Evolutionary conservation across 2,797 vertebrate genomes (phyloP).

Genomic region (Amblyopsis hoosieri): DNA sequence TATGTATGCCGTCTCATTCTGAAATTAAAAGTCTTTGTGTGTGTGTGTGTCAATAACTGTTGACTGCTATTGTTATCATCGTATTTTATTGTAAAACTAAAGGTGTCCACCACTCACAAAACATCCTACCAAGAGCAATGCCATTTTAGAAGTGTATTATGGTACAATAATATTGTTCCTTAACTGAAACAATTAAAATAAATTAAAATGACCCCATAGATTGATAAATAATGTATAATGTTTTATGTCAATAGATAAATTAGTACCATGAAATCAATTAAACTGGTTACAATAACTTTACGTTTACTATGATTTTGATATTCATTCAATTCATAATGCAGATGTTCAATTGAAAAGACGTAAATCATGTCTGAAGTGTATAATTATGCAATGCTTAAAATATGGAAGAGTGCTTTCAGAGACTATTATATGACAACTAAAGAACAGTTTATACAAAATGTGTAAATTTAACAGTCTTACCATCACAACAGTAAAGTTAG

Average conservation of each 20-base stretch:
- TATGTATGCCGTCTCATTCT: no score
- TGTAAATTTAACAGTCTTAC: no score
- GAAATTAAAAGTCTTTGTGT: no score
- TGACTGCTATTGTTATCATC: background rate
- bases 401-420: constrained; percentile 31
- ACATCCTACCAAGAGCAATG: no score
- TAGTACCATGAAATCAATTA: constrained; percentile 39
- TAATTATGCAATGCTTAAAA: constrained; percentile 33
- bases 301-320: constrained; percentile 27
- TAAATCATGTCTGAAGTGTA: constrained; percentile 47
- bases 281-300: constrained; percentile 44
- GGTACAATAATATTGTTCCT: constrained; percentile 23
- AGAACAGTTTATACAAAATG: no score
- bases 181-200: constrained; percentile 18
- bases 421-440: constrained; percentile 13
- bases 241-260: constrained; percentile 18
- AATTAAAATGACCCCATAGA: constrained; percentile 3
- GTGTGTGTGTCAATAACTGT: no score
- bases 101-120: no score
- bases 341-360: constrained; percentile 59
- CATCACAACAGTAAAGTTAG: no score
- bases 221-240: constrained; percentile 35
- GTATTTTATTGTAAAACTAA: constrained; percentile 3
- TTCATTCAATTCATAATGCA: constrained; percentile 51
- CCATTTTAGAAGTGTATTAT: background rate